phyloP scores from a whole-genome alignment of 2,888 invertebrate species.

The Ectobius pallidus region DNA sequence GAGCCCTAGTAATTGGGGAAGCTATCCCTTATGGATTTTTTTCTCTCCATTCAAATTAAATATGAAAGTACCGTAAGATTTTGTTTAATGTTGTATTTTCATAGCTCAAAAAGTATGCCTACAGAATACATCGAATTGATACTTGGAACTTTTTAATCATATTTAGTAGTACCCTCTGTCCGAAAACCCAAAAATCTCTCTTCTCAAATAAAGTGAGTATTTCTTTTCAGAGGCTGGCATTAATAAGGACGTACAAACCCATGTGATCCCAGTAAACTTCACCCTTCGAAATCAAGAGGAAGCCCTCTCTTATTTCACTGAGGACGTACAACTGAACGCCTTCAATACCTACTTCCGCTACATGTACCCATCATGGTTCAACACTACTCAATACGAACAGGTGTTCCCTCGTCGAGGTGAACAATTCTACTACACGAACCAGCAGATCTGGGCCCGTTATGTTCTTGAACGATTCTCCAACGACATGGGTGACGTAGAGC shows the following conservation, averaged over 20 bases:
- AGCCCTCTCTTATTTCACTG: slow-evolving; percentile 70
- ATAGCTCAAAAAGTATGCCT: too few species aligned
- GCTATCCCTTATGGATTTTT: too few species aligned
- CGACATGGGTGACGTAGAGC: slow-evolving; percentile 68
- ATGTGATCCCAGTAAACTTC: slow-evolving; percentile 68
- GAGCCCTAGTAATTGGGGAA: too few species aligned
- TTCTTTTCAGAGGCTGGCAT: slow-evolving; percentile 23
- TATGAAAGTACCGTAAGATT: too few species aligned
- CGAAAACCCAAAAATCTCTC: too few species aligned
- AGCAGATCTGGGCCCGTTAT: slow-evolving; percentile 55
- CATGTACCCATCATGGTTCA: slow-evolving; percentile 69
- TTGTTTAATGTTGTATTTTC: too few species aligned
- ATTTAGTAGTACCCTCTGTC: too few species aligned
- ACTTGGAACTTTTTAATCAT: too few species aligned
- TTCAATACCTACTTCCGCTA: slow-evolving; percentile 64
- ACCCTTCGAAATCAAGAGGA: slow-evolving; percentile 64
- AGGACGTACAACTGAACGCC: slow-evolving; percentile 71
- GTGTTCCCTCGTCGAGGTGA: slow-evolving; percentile 68
- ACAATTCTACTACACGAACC: slow-evolving; percentile 51
- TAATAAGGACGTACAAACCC: slow-evolving; percentile 55
- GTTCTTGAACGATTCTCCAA: slow-evolving; percentile 77
- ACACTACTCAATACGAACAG: slow-evolving; percentile 60
- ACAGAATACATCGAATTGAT: too few species aligned
- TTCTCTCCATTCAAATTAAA: too few species aligned
- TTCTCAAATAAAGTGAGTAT: too few species aligned